Evolutionary conservation across 2,797 vertebrate genomes (phyloP), one percentile per base, ranked within the genome.

Genomic region (Chrysocyon brachyurus): DNA sequence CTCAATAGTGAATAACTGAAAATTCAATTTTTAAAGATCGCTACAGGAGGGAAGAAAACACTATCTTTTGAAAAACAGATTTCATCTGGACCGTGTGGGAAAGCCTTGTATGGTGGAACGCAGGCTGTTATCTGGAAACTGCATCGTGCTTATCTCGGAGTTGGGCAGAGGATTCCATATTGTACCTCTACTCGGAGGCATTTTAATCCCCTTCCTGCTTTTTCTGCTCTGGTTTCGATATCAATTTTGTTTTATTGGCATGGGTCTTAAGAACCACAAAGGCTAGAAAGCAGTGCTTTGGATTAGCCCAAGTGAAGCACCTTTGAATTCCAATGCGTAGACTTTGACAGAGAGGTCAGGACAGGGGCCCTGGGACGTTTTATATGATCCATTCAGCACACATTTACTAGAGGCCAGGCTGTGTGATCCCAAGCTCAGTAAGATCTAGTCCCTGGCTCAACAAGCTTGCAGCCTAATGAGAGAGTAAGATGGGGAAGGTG

Each of bases 141-240:
- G 54, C 56, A 31, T 95, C 46, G 59, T 68, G 40, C 22, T 95
- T 95, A 70, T 77, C 70, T 97, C 11, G 2, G 59, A 40, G 75
- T 54, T 56, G 19, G 61, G 57, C 66, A 64, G 46, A 75, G 1
- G 56, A 93, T 81, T 93, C 40, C 33, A 72, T 77, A 87, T 87
- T 93, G 14, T 28, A 84, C 17, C 12, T 93, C 73, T 7, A 54
- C 78, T 89, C 88, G 57, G 73, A 95, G 40, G 73, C 75, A 64
- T 87, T 92, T 90, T 82, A 89, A 89, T 97, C 31, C 14, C 17
- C 63, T 17, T 46, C 24, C 17, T 89, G 16, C 11, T 79, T 73
- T 96, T 97, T 91, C 82, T n/a, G 82, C 77, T 93, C 33, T 61
- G 46, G n/a, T 72, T 96, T 97, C 54, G 63, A 54, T 94, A 79